A percentile compares a stretch with the other conserved stretches of the same genome.
phyloP scores from a whole-genome alignment of 2,113 vertebrate species.

The Mesembrinibis cayennensis region DNA sequence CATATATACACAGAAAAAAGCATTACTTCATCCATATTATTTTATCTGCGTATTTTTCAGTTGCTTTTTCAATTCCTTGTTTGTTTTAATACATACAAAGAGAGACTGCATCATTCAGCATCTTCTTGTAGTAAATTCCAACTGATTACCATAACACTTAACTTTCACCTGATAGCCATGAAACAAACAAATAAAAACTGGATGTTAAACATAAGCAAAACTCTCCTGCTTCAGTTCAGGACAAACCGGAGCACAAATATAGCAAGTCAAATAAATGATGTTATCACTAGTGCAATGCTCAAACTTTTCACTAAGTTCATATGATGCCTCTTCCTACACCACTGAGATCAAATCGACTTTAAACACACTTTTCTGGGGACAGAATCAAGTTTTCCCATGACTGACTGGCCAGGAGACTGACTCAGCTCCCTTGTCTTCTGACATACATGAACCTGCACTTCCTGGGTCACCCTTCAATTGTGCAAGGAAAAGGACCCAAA shows the following conservation, averaged over 20 bases:
- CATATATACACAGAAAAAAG: background rate
- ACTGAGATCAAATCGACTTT: background rate
- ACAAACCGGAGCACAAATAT: background rate
- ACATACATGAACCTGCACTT: background rate
- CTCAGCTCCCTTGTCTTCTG: background rate
- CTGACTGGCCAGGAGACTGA: background rate
- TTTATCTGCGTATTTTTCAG: background rate
- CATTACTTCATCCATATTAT: background rate
- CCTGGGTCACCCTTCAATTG: background rate
- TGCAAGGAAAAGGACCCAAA: background rate
- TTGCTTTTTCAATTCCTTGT: background rate
- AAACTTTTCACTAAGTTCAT: background rate
- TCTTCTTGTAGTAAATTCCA: background rate
- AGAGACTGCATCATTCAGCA: background rate
- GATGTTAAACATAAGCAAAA: conserved; percentile 12
- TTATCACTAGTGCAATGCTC: background rate
- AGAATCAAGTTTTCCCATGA: background rate
- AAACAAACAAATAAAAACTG: conserved; percentile 44
- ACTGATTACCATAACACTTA: background rate
- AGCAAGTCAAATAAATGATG: background rate
- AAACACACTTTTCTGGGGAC: background rate
- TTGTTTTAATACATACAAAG: background rate
- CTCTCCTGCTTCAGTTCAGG: background rate
- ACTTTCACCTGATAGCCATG: conserved; percentile 25
- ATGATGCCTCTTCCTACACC: background rate